Percentiles rank a stretch among this genome's conserved stretches.
Conservation (phyloP, 2,888 invertebrate genomes). For the Dorcus hopei region DNA sequence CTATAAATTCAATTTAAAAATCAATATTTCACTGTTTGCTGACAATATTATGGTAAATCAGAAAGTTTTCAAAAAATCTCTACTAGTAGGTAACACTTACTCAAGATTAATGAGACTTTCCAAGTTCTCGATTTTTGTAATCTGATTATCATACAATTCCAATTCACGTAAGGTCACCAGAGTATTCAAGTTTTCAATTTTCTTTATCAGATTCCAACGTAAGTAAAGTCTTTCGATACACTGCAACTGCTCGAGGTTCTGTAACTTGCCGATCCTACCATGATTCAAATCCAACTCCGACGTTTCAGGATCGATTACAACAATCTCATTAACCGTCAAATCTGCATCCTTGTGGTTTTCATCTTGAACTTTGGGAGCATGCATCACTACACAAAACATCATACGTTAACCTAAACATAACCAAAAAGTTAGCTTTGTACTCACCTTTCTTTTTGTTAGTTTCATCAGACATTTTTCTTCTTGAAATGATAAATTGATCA, state of each 20-base stretch:
- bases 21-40: too few species aligned
- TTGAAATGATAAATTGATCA: too few species aligned
- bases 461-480: too few species aligned
- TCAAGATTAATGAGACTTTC: slow-evolving; percentile 82
- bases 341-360: slow-evolving; percentile 25
- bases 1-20: too few species aligned
- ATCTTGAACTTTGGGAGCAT: not conserved
- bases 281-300: slow-evolving; percentile 86
- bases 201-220: slow-evolving; percentile 93
- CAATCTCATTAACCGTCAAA: slow-evolving; percentile 57
- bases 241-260: slow-evolving; percentile 75
- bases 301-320: slow-evolving; percentile 64
- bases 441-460: too few species aligned
- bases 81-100: slow-evolving; percentile 55
- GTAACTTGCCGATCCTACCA: slow-evolving; percentile 77
- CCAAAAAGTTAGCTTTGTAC: too few species aligned
- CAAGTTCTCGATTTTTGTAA: slow-evolving; percentile 87
- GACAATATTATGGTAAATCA: too few species aligned
- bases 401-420: too few species aligned
- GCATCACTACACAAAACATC: too few species aligned
- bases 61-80: too few species aligned
- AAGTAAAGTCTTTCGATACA: slow-evolving; percentile 78
- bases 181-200: slow-evolving; percentile 83
- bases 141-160: slow-evolving; percentile 96
- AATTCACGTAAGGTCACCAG: slow-evolving; percentile 78